These are phyloP conservation scores for Drosophila parvula DNA, from an alignment of 1,140 invertebrate genomes.

Conservation along the genomic window DNA sequence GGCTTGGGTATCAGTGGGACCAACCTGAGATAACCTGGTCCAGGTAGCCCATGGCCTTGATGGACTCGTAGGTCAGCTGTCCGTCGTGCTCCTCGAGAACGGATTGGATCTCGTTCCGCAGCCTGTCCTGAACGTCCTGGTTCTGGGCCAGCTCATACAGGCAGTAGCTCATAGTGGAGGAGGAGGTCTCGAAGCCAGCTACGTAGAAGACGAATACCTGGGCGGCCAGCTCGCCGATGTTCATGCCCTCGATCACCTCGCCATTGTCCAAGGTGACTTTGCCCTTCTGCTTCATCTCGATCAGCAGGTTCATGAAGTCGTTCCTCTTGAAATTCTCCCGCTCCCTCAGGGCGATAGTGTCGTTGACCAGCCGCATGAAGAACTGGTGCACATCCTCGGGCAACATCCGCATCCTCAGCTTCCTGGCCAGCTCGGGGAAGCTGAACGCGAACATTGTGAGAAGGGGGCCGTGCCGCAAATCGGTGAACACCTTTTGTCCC, in stretches of 20 bases:
- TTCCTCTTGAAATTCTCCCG: constrained; percentile 84
- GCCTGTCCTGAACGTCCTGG: constrained; percentile 84
- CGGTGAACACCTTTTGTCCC: constrained; percentile 58
- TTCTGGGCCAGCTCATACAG: constrained; percentile 85
- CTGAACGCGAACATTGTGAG: constrained; percentile 53
- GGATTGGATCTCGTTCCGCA: constrained; percentile 84
- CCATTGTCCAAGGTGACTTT: constrained; percentile 55
- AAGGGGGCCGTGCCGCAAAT: constrained; percentile 34
- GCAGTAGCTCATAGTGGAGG: constrained; percentile 84
- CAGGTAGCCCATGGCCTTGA: constrained; percentile 86
- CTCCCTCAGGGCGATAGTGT: constrained; percentile 85
- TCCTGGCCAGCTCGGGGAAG: constrained; percentile 51
- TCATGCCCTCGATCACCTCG: constrained; percentile 53
- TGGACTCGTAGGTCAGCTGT: constrained; percentile 85
- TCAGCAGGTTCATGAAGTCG: constrained; percentile 86
- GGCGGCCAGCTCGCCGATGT: constrained; percentile 79
- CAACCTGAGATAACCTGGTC: constrained; percentile 85
- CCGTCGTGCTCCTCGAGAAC: constrained; percentile 84
- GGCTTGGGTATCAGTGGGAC: not conserved
- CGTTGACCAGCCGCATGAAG: constrained; percentile 84
- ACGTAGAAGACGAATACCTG: constrained; percentile 87
- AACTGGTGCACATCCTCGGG: constrained; percentile 84
- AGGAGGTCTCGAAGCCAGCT: constrained; percentile 86
- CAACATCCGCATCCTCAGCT: constrained; percentile 44
- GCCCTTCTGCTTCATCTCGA: constrained; percentile 84